A percentile compares a stretch with the other conserved stretches of the same genome.
Conservation (phyloP, 2,888 invertebrate genomes). For the Stenodera caucasica region DNA sequence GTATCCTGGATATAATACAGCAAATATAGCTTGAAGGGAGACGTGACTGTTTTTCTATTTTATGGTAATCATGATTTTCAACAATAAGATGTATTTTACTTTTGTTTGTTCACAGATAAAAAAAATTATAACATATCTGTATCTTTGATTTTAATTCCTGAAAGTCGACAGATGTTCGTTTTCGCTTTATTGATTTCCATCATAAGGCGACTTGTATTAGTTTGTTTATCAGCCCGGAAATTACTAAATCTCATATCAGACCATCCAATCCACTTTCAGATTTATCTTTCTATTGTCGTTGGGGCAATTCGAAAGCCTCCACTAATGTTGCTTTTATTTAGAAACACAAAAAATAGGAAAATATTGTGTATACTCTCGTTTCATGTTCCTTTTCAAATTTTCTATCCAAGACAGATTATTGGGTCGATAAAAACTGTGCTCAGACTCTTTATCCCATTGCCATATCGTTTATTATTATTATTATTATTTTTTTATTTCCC, state of each 20-base stretch:
- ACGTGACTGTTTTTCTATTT: neutral
- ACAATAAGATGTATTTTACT: too few species aligned
- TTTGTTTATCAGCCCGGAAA: neutral
- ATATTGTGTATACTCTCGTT: neutral
- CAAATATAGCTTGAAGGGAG: neutral
- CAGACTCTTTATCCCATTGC: neutral
- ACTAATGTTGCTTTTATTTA: neutral
- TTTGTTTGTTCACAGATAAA: too few species aligned
- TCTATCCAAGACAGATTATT: neutral
- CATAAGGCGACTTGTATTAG: too few species aligned
- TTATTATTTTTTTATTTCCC: neutral
- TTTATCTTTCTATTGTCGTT: neutral
- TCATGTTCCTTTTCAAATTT: neutral
- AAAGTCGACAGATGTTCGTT: neutral
- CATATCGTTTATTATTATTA: neutral
- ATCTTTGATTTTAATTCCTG: neutral
- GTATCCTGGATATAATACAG: neutral
- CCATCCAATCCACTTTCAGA: neutral
- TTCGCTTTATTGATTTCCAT: neutral
- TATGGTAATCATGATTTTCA: too few species aligned
- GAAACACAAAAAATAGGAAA: neutral
- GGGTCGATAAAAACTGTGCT: neutral
- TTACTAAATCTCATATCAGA: neutral
- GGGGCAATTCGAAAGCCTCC: neutral
- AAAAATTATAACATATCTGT: too few species aligned